Base-by-base conservation (phyloP, 2,797 vertebrate genomes). In the Argyrosomus regius region DNA sequence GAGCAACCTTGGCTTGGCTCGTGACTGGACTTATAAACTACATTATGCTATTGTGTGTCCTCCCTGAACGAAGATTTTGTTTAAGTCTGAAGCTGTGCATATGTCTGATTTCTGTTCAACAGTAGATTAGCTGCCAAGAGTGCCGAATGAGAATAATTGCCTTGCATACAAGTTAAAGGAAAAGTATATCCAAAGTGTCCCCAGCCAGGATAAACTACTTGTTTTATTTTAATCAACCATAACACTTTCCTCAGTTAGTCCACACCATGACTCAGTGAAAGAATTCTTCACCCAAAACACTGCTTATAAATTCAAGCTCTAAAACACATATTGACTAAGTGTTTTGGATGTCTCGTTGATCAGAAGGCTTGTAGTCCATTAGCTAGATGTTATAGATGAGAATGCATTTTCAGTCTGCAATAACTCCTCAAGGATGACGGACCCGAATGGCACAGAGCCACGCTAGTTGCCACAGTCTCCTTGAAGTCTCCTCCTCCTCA, bases 401-500 rank as follows among this genome's bases (percentile, higher is more conserved):
- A 84, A 76, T 50, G 76, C 62, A 64, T 78, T 82, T 88, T 78
- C 56, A 77, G 58, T 65, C 65, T 72, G 58, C 54, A 85, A 41
- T 82, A 63, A 77, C 56, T 69, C 43, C 35, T 59, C 56, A 41
- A 82, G 53, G 67, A 90, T 78, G 75, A 86, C 81, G 57, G 63
- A 80, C 26, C 53, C 45, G 62, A 75, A 75, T 88, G 88, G 86
- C 80, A 77, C 31, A 28, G 48, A 52, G 79, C 87, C 90, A 87
- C 79, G 8, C 43, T 50, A 46, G 54, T 49, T 77, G 20, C 56
- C 46, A 56, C 70, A 45, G 56, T 75, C 68, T 82, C 81, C 58
- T 81, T 57, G 1, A 62, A 63, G 66, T 73, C 31, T 45, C 39
- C 14, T n/a, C 28, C 72, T 71, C 35, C 16, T 80, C 26, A 60